Evolutionary conservation across 2,113 vertebrate genomes (phyloP).

Genomic region (Ophthalmotilapia sp.): DNA sequence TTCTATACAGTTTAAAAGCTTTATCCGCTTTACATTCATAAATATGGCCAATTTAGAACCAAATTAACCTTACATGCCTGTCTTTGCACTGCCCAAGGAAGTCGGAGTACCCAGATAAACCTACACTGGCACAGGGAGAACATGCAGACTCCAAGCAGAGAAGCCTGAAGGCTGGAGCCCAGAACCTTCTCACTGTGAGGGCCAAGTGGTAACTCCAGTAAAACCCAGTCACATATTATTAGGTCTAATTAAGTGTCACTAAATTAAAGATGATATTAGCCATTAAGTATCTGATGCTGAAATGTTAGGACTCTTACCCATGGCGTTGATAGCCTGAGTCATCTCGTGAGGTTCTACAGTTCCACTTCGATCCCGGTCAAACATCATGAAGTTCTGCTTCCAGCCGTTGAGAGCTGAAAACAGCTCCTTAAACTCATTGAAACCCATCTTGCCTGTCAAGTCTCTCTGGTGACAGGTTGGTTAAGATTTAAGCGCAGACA

Average conservation of each 20-base stretch:
- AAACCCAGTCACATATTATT: background rate
- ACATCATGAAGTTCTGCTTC: constrained; percentile 88
- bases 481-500: constrained; percentile 52
- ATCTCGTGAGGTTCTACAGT: constrained; percentile 82
- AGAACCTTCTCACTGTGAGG: background rate
- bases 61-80: background rate
- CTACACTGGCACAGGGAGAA: background rate
- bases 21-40: background rate
- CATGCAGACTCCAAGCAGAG: background rate
- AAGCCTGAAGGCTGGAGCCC: background rate
- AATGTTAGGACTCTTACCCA: constrained; percentile 74
- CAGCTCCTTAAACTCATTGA: constrained; percentile 88
- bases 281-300: background rate
- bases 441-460: constrained; percentile 86
- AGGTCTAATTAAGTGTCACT: background rate
- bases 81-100: background rate
- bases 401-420: constrained; percentile 81
- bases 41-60: background rate
- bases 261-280: background rate
- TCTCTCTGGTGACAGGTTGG: constrained; percentile 70
- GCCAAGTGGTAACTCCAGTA: background rate
- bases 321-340: constrained; percentile 73
- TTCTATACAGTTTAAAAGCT: background rate
- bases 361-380: constrained; percentile 82
- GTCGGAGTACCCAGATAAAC: background rate